Evolutionary conservation across 2,888 invertebrate species (phyloP).

Genomic region (Eristalis intricaria): DNA sequence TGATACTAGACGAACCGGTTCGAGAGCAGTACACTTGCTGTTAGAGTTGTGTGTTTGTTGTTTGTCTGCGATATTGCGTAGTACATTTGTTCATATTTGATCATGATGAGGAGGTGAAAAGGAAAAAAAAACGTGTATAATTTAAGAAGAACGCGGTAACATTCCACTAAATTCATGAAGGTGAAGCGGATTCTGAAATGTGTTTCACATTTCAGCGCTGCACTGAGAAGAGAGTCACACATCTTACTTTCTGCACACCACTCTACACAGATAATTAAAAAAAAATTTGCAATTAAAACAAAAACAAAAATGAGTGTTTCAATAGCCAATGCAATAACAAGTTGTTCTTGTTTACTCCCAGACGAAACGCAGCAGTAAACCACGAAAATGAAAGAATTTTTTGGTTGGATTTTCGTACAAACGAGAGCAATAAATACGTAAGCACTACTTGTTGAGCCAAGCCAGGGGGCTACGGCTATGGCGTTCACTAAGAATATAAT

Average conservation of each 20-base stretch:
- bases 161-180: slow-evolving; percentile 45
- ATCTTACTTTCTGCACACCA: slow-evolving; percentile 35
- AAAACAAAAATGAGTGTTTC: background rate
- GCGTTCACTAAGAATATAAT: slow-evolving; percentile 23
- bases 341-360: slow-evolving; percentile 50
- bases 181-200: slow-evolving; percentile 32
- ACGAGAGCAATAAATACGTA: slow-evolving; percentile 54
- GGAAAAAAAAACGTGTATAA: slow-evolving; percentile 6
- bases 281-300: background rate
- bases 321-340: slow-evolving; percentile 21
- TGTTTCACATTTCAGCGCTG: slow-evolving; percentile 23
- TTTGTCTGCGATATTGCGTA: slow-evolving; percentile 50
- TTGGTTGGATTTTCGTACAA: background rate
- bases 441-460: slow-evolving; percentile 58
- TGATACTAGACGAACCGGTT: slow-evolving; percentile 63
- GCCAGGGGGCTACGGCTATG: slow-evolving; percentile 38
- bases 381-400: slow-evolving; percentile 25
- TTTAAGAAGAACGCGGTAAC: slow-evolving; percentile 44
- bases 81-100: slow-evolving; percentile 43
- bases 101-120: slow-evolving; percentile 27
- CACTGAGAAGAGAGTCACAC: slow-evolving; percentile 19
- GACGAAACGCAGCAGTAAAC: slow-evolving; percentile 44
- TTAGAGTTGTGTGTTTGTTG: slow-evolving; percentile 16
- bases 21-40: slow-evolving; percentile 49
- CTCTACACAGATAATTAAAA: background rate